A percentile compares a stretch with the other conserved stretches of the same genome.
These are phyloP conservation scores for Anguilla rostrata DNA, from an alignment of 2,113 vertebrate genomes.

Conservation along the genomic window DNA sequence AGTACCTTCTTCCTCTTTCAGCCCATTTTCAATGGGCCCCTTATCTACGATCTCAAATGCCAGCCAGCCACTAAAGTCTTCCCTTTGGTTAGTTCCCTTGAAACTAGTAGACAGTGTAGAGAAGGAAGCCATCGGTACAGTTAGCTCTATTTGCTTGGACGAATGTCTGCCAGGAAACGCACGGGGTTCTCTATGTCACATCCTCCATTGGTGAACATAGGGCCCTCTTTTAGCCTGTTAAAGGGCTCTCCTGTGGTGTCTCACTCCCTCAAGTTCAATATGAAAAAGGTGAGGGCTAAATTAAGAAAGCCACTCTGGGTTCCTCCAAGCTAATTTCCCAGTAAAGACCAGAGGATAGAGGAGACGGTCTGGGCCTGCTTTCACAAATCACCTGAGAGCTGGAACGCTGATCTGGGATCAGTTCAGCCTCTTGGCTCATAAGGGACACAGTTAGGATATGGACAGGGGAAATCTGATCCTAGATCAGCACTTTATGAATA, in stretches of 20 bases:
- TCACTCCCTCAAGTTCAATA: neutral
- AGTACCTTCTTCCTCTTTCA: neutral
- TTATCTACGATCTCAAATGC: neutral
- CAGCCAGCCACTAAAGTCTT: neutral
- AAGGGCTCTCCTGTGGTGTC: neutral
- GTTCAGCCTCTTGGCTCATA: too few species aligned
- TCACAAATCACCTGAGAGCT: too few species aligned
- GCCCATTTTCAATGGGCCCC: neutral
- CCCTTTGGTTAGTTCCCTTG: neutral
- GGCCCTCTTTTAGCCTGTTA: neutral
- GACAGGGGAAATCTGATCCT: too few species aligned
- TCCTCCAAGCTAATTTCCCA: neutral
- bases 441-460: too few species aligned
- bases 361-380: neutral
- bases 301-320: neutral
- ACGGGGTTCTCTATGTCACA: too few species aligned
- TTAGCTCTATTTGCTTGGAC: neutral
- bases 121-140: neutral
- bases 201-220: too few species aligned
- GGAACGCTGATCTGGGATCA: too few species aligned
- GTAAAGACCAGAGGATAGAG: neutral
- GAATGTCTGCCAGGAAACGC: too few species aligned
- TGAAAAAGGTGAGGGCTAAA: neutral
- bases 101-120: neutral
- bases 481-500: too few species aligned